Conservation (phyloP, 2,888 invertebrate genomes). For the Spicauda simplicius region DNA sequence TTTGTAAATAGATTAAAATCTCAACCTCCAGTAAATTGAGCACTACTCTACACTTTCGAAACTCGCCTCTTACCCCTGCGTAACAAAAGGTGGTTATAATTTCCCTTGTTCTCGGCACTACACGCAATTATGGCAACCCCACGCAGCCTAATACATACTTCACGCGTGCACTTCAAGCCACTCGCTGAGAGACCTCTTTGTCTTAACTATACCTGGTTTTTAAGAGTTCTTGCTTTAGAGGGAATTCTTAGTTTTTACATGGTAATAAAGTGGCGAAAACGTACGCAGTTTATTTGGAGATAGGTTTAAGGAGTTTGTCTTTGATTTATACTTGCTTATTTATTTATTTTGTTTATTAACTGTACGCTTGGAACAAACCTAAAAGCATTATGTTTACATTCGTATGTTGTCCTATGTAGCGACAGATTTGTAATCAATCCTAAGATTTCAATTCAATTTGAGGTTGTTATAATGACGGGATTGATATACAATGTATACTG, state of each 20-base stretch:
- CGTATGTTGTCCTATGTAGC: no score
- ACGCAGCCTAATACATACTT: constrained; percentile 27
- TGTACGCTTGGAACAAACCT: no score
- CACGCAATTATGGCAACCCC: constrained; percentile 19
- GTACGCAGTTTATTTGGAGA: background rate
- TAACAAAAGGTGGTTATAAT: constrained; percentile 25
- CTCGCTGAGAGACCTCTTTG: constrained; percentile 8
- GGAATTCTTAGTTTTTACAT: background rate
- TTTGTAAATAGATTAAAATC: background rate
- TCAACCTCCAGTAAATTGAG: constrained; percentile 8
- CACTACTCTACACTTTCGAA: constrained; percentile 3
- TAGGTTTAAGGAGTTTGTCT: no score
- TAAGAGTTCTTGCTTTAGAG: constrained; percentile 8
- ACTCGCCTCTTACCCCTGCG: constrained; percentile 1
- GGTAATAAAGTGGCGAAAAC: background rate
- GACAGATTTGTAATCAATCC: no score
- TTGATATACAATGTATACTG: no score
- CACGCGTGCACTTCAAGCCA: constrained; percentile 12
- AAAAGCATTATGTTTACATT: no score
- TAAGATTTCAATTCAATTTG: no score
- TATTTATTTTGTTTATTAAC: no score
- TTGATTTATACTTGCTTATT: no score
- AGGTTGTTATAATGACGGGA: no score
- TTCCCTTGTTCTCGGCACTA: constrained; percentile 19
- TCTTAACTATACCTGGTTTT: constrained; percentile 19